Evolutionary conservation across 2,888 invertebrate genomes (phyloP).

Genomic region (Masnerella sp.): DNA sequence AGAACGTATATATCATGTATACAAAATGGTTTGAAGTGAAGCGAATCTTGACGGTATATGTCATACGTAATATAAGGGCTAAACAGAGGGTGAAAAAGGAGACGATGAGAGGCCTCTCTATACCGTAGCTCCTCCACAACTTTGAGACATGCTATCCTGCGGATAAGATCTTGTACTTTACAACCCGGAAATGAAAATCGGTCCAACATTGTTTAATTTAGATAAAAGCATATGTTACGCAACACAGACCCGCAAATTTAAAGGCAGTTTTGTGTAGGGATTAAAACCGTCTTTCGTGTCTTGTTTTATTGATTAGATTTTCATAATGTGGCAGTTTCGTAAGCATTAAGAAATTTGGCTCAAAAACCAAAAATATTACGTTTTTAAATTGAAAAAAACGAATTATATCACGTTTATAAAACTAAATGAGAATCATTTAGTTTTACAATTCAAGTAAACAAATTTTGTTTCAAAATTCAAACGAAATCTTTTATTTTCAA

Average conservation of each 20-base stretch:
- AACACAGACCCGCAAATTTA: constrained; percentile 63
- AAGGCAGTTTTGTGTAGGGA: too few species aligned
- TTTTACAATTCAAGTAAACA: too few species aligned
- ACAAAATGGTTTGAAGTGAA: constrained; percentile 40
- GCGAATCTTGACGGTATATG: constrained; percentile 38
- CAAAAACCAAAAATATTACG: too few species aligned
- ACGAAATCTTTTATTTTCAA: too few species aligned
- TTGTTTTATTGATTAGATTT: constrained; percentile 5
- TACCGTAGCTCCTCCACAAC: constrained; percentile 69
- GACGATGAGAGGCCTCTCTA: constrained; percentile 69
- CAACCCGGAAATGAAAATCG: constrained; percentile 80
- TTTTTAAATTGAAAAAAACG: too few species aligned
- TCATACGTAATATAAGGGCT: constrained; percentile 51
- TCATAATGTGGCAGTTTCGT: too few species aligned
- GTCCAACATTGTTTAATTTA: constrained; percentile 80
- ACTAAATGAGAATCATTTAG: too few species aligned
- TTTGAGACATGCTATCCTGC: constrained; percentile 73
- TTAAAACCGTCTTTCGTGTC: constrained; percentile 17
- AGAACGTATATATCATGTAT: constrained; percentile 54
- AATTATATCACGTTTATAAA: too few species aligned
- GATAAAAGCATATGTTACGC: constrained; percentile 80
- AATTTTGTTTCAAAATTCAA: too few species aligned
- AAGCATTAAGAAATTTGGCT: too few species aligned
- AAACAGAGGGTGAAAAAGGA: constrained; percentile 62
- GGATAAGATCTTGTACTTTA: constrained; percentile 78